phyloP scores from a whole-genome alignment of 2,113 vertebrate genomes.

The Lonchura striata region DNA sequence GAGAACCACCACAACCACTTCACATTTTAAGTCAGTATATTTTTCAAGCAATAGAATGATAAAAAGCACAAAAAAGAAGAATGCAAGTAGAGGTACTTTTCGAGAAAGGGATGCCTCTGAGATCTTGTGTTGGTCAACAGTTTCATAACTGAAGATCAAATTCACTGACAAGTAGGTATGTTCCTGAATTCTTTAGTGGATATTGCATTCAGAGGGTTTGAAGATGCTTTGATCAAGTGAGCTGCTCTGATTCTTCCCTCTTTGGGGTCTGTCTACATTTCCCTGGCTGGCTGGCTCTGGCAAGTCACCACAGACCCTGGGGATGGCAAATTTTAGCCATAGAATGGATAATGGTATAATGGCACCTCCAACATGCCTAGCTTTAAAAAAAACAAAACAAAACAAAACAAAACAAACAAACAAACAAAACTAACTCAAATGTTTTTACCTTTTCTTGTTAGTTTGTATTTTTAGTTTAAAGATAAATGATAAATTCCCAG shows the following conservation, averaged over 20 bases:
- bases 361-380: background rate
- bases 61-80: background rate
- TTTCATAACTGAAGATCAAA: background rate
- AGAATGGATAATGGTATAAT: background rate
- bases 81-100: background rate
- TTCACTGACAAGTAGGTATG: background rate
- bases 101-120: background rate
- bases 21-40: background rate
- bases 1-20: background rate
- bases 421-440: background rate
- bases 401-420: too few species aligned
- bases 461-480: background rate
- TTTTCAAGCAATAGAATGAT: background rate
- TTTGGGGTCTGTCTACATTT: background rate
- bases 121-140: background rate
- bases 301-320: background rate
- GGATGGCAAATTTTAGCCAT: background rate
- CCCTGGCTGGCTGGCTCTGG: background rate
- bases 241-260: background rate
- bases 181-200: background rate
- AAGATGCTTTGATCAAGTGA: background rate
- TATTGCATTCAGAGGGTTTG: background rate
- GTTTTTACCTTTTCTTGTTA: background rate
- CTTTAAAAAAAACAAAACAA: too few species aligned
- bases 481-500: background rate